Evolutionary conservation across 2,797 vertebrate genomes (phyloP), one percentile per base, ranked within the genome.

Genomic region (Channa striata): DNA sequence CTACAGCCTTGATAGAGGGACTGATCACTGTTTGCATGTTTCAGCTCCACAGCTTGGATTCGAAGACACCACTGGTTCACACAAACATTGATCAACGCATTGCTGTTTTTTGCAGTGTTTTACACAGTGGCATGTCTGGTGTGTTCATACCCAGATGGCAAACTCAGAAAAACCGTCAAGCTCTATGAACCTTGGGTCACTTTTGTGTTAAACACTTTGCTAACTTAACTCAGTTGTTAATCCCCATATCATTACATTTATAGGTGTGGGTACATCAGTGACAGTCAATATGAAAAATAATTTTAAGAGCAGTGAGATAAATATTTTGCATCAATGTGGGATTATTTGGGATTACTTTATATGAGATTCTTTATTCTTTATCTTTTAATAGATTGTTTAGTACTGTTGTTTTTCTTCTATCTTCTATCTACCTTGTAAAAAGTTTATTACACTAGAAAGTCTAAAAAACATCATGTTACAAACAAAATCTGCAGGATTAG

Each of bases 41-140:
- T 66, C 23, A 68, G 44, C 68, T 43, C 42, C 25, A 50, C 40
- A 47, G 23, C 42, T 4, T 64, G 59, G 64, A 65, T 51, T 81
- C 68, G 13, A 13, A 51, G 40, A 57, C 21, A 11, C 43, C 59
- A 34, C 9, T 46, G 17, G 30, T 67, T 50, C 7, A 56, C 5
- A 6, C 47, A 11, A 48, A n/a, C 53, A 11, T 8, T 39, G 30
- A 48, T 11, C 33, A 14, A 14, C 39, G 12, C 3, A 11, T 20
- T 36, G 10, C 33, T 51, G n/a, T n/a, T n/a, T n/a, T n/a, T 39
- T 60, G 39, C 43, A 21, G 56, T n/a, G n/a, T 16, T 51, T 50
- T 25, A 19, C 3, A 30, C 25, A 30, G 3, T 30, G 25, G 6
- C 44, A 48, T 1, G n/a, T 48, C 9, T 53, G 11, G 34, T 11